Base-by-base conservation (phyloP, 2,113 vertebrate genomes). In the Trematocara stigmaticum region DNA sequence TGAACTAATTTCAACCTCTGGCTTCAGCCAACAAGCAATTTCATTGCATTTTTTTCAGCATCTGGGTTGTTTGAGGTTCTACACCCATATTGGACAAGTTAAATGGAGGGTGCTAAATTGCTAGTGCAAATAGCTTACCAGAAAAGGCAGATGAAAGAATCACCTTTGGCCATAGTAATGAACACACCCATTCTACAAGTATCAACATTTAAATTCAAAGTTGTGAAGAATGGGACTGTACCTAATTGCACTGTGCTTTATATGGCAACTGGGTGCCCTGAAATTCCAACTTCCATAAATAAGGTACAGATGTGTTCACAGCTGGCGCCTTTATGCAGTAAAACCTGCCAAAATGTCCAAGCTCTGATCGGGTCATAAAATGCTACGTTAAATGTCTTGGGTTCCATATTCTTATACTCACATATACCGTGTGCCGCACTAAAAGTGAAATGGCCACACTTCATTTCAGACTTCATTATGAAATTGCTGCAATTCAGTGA, bases 401-500 rank as follows among this genome's bases (percentile, higher is more conserved):
- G 87, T 76, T 88, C 71, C 80, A 49, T 88, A 61, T 85, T 88
- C 42, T 49, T 18, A 47, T 87, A 79, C 87, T 89, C 53, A 12
- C 47, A 12, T 59, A 47, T 40, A 76, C 59, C 49, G 76, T 88
- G 82, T 88, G 85, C 57, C 90, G 51, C 82, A 83, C 52, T 82
- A 52, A 78, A 80, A 84, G 45, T 88, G 38, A 88, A 85, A 85
- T 59, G 59, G 78, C 80, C 82, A 82, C 87, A 71, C 59, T 85
- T 86, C 83, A 82, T 26, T 53, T 52, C 83, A 56, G 76, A 85
- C 85, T 78, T 83, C 66, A 87, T 82, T 31, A 49, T 78, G 38
- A 91, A 92, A 89, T 59, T 88, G 89, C 86, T 95, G 92, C 91
- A 92, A 84, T 90, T 87, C 69, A 91, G 57, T 89, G 5, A 81